Base-by-base conservation (phyloP, 2,888 invertebrate genomes). In the Corbicula japonica region DNA sequence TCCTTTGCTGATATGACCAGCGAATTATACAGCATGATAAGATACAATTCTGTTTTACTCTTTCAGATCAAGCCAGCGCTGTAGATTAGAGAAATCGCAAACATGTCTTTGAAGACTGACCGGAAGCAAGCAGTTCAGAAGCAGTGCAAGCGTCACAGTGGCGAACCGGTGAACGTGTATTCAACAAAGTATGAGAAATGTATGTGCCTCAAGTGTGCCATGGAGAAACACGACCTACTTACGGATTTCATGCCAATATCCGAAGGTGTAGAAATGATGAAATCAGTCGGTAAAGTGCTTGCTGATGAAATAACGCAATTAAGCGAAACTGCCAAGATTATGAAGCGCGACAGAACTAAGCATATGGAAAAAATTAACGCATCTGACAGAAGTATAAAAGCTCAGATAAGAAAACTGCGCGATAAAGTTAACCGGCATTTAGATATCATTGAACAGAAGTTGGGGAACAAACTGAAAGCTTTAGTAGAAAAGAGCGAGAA, bases 181-280 rank as follows among this genome's bases (percentile, higher is more conserved):
- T 83, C 83, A 2, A 10, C 60, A 12, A 63, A 56, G 32, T 54
- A 70, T 34, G 79, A 71, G 46, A 54, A 71, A 50, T 70, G 73
- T 34, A 83, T 83, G 83, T 83, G 83, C 26, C 38, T 83, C 10
- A 79, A 80, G 62, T 83, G 83, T 54, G 83, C 83, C 4, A 79
- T 80, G 76, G 61, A 54, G n/a, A 60, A 80, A 41, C 83, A 83
- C 30, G 83, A 83, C 30, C 52, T 50, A 0, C 30, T 83, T 0
- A 46, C 76, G 8, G 83, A 83, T 26, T 83, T 83, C 44, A 52
- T 83, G 30, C 79, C 83, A 8, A 72, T 83, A 6, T 83, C 83
- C 3, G 83, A 79, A 63, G 75, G 76, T 12, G 83, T 70, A 1
- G 56, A 44, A 35, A 60, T 38, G 32, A 68, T 80, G 63, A 79